phyloP scores from a whole-genome alignment of 2,113 vertebrate genomes.

The Tangachromis dhanisi region DNA sequence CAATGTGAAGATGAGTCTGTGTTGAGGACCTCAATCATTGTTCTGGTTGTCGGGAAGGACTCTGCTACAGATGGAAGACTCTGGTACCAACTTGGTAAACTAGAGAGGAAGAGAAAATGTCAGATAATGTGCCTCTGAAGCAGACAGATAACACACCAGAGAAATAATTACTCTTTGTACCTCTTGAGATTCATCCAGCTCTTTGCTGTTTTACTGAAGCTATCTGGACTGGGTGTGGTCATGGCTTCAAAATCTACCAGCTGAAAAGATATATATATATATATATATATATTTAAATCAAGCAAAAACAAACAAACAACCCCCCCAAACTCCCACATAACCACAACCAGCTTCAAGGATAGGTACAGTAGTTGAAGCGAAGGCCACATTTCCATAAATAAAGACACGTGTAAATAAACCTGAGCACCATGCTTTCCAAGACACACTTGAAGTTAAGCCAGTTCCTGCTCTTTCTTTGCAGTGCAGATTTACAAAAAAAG shows the following conservation, averaged over 20 bases:
- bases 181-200: slow-evolving; percentile 95
- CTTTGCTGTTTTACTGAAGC: slow-evolving; percentile 88
- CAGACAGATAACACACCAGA: not conserved
- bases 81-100: slow-evolving; percentile 89
- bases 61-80: slow-evolving; percentile 88
- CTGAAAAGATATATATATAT: slow-evolving; percentile 50
- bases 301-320: not conserved
- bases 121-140: not conserved
- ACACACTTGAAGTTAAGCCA: not conserved
- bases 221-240: slow-evolving; percentile 88
- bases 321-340: not conserved
- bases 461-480: not conserved
- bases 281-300: not conserved
- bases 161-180: slow-evolving; percentile 49
- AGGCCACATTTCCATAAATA: not conserved
- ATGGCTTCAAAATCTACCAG: slow-evolving; percentile 98
- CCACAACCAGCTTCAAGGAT: not conserved
- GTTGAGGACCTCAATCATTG: slow-evolving; percentile 93
- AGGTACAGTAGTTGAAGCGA: not conserved
- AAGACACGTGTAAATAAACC: not conserved
- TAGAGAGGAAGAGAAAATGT: slow-evolving; percentile 33
- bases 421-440: not conserved
- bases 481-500: not conserved
- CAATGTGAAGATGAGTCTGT: slow-evolving; percentile 88
- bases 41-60: slow-evolving; percentile 86